Evolutionary conservation across 1,140 invertebrate species (phyloP), one percentile per base, ranked within the genome.

Genomic region (Notospermus geniculatus): DNA sequence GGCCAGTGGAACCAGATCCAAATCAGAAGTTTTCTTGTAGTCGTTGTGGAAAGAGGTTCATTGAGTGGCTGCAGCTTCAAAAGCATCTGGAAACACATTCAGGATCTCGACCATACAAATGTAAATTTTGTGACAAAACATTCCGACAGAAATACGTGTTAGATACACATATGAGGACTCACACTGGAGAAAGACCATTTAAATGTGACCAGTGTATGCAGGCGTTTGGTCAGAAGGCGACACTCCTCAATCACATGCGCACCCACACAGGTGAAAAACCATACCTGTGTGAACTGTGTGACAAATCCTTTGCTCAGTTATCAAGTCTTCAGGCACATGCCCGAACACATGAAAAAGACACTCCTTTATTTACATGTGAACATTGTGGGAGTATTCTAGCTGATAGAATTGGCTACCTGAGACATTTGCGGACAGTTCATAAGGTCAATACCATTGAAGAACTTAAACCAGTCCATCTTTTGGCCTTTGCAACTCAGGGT

Each of bases 21-120:
- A 36, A 36, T 15, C 32, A 36, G 32, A 36, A 36, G 32, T 36
- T 36, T 59, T 11, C 46, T 23, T 94, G 92, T 76, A 90, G 92
- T 84, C 89, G 88, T 45, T 94, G 92, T 78, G 91, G 88, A 59
- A 95, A 94, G 76, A 91, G 90, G 0, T 93, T 93, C 76, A 90
- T 93, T 70, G 92, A 91, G 1, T 92, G 57, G 5, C 52, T 46
- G 2, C 17, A 30, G 0, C 29, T 57, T 19, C 52, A 61, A 9
- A 61, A 53, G 11, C 64, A 65, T 36, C 54, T 58, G 27, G 23
- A 27, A 5, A 43, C 60, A 9, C 64, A 65, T 41, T 29, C 59
- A 1, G 59, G 56, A 25, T 54, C 53, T 15, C 43, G 52, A 13
- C 64, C 64, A 25, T 57, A 58, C 46, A 90, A 91, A 73, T 94